Percentiles rank a stretch among this genome's conserved stretches.
Evolutionary conservation across 2,888 invertebrate species (phyloP).

Genomic region (Rhagophthalmus giganteus): DNA sequence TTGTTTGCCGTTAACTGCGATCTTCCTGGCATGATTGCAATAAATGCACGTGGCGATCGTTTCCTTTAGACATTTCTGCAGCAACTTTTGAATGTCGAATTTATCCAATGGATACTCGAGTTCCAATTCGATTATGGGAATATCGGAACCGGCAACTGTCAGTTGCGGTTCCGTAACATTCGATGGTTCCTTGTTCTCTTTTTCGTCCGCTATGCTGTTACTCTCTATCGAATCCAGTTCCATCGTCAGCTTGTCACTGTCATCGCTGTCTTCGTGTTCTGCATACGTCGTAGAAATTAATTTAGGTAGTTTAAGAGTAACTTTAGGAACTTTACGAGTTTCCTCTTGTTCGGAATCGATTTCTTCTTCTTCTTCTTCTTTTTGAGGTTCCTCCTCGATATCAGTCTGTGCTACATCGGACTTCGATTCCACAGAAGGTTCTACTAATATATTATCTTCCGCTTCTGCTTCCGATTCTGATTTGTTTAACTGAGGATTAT

Average conservation of each 20-base stretch:
- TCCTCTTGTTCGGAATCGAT: slow-evolving; percentile 34
- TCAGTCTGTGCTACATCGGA: neutral
- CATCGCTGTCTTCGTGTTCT: slow-evolving; percentile 56
- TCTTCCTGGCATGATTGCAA: slow-evolving; percentile 83
- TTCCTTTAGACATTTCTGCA: slow-evolving; percentile 73
- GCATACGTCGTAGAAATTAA: slow-evolving; percentile 43
- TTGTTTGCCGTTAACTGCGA: slow-evolving; percentile 82
- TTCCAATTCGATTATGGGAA: slow-evolving; percentile 69
- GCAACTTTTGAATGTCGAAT: slow-evolving; percentile 69
- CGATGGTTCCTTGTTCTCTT: slow-evolving; percentile 48
- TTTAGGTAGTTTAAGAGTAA: slow-evolving; percentile 64
- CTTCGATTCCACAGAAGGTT: neutral
- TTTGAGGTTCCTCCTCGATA: neutral
- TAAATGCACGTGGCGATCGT: slow-evolving; percentile 76
- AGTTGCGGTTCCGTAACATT: slow-evolving; percentile 33
- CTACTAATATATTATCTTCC: slow-evolving; percentile 2
- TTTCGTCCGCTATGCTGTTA: slow-evolving; percentile 39
- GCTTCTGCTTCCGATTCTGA: slow-evolving; percentile 9
- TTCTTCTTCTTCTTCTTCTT: neutral
- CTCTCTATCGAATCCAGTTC: slow-evolving; percentile 57
- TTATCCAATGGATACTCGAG: slow-evolving; percentile 76
- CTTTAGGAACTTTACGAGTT: slow-evolving; percentile 65
- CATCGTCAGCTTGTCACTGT: slow-evolving; percentile 64
- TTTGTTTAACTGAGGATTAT: no score
- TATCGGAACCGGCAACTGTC: slow-evolving; percentile 65